Evolutionary conservation across 2,888 invertebrate species (phyloP).

Genomic region (Drosophila buzzatii): DNA sequence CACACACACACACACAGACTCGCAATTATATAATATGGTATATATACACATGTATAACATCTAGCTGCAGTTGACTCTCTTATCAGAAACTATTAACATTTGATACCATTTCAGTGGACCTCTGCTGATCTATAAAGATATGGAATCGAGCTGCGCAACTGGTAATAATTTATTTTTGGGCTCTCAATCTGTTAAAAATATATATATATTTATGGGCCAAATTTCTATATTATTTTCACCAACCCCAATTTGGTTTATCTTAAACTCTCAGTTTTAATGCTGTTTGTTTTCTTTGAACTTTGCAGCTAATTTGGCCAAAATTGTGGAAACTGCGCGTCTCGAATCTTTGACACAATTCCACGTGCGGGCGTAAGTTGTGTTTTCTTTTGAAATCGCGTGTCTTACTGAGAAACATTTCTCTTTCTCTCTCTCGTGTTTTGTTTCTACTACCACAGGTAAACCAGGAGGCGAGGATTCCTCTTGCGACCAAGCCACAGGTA

Average conservation of each 20-base stretch:
- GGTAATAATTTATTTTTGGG: conserved; percentile 64
- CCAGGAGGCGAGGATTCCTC: conserved; percentile 18
- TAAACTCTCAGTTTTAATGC: conserved; percentile 38
- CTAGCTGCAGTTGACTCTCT: conserved; percentile 18
- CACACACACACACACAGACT: conserved; percentile 3
- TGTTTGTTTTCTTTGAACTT: conserved; percentile 67
- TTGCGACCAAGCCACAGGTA: conserved; percentile 38
- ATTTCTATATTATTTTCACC: conserved; percentile 24
- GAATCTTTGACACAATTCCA: conserved; percentile 57
- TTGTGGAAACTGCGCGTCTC: conserved; percentile 51
- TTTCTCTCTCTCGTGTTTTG: conserved; percentile 23
- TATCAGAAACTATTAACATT: conserved; percentile 39
- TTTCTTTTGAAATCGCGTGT: conserved; percentile 31
- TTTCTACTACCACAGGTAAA: conserved; percentile 26
- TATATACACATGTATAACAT: conserved; percentile 10
- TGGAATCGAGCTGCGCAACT: conserved; percentile 49
- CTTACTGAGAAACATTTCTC: conserved; percentile 48
- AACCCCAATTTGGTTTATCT: neutral
- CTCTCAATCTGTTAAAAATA: conserved; percentile 29
- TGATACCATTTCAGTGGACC: conserved; percentile 60
- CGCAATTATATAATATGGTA: conserved; percentile 33
- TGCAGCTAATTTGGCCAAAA: conserved; percentile 56
- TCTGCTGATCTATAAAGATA: conserved; percentile 33
- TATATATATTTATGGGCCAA: conserved; percentile 19
- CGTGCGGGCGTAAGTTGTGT: conserved; percentile 60